Conservation (phyloP, 2,797 vertebrate species). For the Microchirus variegatus region DNA sequence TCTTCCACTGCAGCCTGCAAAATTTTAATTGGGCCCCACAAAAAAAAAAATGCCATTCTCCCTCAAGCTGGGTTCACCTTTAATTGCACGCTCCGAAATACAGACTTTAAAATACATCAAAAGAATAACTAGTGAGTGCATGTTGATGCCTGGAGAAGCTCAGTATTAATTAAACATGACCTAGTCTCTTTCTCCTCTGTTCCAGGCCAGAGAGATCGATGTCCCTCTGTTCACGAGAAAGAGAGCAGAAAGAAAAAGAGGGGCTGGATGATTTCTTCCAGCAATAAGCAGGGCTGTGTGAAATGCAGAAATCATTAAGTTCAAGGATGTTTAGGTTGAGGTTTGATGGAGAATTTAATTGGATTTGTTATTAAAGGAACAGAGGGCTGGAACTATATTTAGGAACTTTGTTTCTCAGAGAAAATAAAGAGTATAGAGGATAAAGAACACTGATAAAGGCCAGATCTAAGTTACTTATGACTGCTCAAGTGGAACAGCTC, state of each 20-base stretch:
- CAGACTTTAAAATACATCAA: conserved; percentile 67
- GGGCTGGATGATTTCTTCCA: conserved; percentile 17
- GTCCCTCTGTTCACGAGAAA: conserved; percentile 34
- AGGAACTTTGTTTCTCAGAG: neutral
- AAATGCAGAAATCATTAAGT: conserved; percentile 14
- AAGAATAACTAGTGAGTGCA: conserved; percentile 54
- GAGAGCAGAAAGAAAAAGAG: conserved; percentile 7
- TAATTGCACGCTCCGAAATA: conserved; percentile 60
- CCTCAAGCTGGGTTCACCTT: conserved; percentile 49
- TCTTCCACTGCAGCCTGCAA: conserved; percentile 10
- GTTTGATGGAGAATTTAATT: conserved; percentile 18
- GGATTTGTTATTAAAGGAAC: conserved; percentile 4
- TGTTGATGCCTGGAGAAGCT: conserved; percentile 42
- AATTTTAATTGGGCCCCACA: conserved; percentile 59
- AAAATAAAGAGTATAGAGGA: neutral
- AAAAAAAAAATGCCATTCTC: conserved; percentile 21
- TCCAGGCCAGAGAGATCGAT: conserved; percentile 44
- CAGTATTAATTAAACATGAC: conserved; percentile 61
- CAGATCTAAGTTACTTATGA: neutral
- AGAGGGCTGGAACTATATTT: neutral
- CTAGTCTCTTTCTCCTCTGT: conserved; percentile 19
- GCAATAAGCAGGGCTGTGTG: conserved; percentile 2
- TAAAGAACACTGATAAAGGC: neutral
- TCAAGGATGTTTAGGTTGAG: conserved; percentile 23
- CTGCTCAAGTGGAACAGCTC: neutral